These are phyloP conservation scores for Tenebrio molitor DNA, from an alignment of 1,140 invertebrate genomes.

Conservation along the genomic window DNA sequence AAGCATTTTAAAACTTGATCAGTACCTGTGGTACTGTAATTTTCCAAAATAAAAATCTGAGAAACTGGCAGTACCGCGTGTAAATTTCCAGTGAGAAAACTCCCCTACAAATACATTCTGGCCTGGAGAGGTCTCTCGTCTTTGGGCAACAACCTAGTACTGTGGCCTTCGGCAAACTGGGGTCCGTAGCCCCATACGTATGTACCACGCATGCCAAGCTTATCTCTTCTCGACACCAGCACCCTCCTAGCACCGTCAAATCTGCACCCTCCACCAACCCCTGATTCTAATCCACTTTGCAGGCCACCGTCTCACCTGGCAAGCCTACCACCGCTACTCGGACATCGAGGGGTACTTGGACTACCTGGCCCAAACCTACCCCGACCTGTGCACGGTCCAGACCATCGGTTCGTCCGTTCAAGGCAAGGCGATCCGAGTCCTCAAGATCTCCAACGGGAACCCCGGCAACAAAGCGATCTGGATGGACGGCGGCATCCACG, in stretches of 20 bases:
- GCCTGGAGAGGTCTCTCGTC: slow-evolving; percentile 71
- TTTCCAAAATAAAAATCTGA: too few relatives aligned
- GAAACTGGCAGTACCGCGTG: too few relatives aligned
- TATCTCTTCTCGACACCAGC: neutral
- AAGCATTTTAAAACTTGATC: too few relatives aligned
- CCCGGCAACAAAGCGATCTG: slow-evolving; percentile 74
- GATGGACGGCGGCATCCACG: slow-evolving; percentile 86
- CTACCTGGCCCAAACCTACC: slow-evolving; percentile 80
- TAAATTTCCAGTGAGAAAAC: slow-evolving; percentile 68
- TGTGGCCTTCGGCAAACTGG: slow-evolving; percentile 72
- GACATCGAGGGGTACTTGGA: slow-evolving; percentile 83
- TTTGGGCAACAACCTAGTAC: slow-evolving; percentile 69
- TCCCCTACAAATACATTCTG: slow-evolving; percentile 69
- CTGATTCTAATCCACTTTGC: slow-evolving; percentile 48
- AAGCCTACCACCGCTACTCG: slow-evolving; percentile 80
- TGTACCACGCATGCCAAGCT: slow-evolving; percentile 49
- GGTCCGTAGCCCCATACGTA: slow-evolving; percentile 64
- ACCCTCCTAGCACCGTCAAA: neutral
- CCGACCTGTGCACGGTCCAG: slow-evolving; percentile 75
- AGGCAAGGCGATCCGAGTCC: slow-evolving; percentile 79
- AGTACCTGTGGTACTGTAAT: too few relatives aligned
- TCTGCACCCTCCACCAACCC: too few relatives aligned
- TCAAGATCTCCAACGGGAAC: slow-evolving; percentile 77
- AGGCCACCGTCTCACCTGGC: slow-evolving; percentile 88
- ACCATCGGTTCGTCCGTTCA: slow-evolving; percentile 84